Conservation (phyloP, 2,888 invertebrate species). For the Pachycephus smyrnensis region DNA sequence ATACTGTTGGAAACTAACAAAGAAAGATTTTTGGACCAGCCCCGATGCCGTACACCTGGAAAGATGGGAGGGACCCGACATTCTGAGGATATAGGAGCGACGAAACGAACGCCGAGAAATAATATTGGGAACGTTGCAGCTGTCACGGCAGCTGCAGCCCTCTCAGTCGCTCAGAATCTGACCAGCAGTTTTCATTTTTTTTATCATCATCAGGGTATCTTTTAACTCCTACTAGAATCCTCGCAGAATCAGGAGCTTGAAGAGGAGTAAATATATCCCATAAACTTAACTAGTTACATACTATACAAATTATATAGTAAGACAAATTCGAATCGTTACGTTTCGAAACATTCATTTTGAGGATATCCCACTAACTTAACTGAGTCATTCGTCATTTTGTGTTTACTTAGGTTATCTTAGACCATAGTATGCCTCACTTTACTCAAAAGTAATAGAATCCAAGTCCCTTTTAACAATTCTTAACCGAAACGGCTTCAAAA, state of each 20-base stretch:
- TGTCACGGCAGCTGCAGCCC: conserved; percentile 26
- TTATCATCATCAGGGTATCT: background rate
- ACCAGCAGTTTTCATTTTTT: conserved; percentile 33
- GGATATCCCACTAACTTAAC: background rate
- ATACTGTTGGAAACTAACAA: conserved; percentile 20
- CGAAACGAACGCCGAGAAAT: conserved; percentile 18
- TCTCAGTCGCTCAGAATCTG: conserved; percentile 46
- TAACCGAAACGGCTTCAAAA: background rate
- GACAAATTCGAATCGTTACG: background rate
- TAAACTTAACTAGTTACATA: too few relatives aligned
- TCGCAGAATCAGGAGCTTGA: too few relatives aligned
- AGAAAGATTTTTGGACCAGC: conserved; percentile 22
- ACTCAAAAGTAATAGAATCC: background rate
- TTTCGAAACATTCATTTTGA: background rate
- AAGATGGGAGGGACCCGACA: conserved; percentile 25
- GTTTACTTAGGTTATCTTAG: background rate
- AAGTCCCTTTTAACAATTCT: background rate
- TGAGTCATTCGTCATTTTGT: background rate
- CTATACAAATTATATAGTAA: background rate
- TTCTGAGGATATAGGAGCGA: conserved; percentile 28
- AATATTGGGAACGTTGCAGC: conserved; percentile 24
- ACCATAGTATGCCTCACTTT: background rate
- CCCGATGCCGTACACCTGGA: conserved; percentile 34
- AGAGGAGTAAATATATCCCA: too few relatives aligned
- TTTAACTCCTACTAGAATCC: background rate